phyloP scores from a whole-genome alignment of 2,113 vertebrate species.

The Mirounga angustirostris region DNA sequence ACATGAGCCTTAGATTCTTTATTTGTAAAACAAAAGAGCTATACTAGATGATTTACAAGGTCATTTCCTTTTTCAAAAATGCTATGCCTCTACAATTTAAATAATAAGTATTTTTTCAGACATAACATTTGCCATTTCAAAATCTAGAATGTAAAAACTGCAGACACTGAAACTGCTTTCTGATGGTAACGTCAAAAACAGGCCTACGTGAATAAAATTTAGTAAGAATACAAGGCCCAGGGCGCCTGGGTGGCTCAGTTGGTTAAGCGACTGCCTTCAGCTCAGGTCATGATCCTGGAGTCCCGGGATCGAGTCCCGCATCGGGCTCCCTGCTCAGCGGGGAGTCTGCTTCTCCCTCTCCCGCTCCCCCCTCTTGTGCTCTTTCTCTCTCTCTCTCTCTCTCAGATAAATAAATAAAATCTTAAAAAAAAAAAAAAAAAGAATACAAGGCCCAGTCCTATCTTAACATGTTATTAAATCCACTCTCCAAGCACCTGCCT shows the following conservation, averaged over 20 bases:
- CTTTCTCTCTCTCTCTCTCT: too few relatives aligned
- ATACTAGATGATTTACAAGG: neutral
- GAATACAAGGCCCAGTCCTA: neutral
- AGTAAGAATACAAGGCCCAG: neutral
- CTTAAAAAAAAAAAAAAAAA: neutral
- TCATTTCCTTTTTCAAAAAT: neutral
- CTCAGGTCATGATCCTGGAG: too few relatives aligned
- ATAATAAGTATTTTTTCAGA: neutral
- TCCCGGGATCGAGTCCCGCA: too few relatives aligned
- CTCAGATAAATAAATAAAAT: too few relatives aligned
- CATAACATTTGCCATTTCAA: slow-evolving; percentile 15
- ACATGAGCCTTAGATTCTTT: neutral
- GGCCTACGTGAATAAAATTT: neutral
- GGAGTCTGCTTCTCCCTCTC: too few relatives aligned
- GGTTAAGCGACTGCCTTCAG: too few relatives aligned
- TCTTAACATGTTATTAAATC: neutral
- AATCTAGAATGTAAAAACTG: neutral
- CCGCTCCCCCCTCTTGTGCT: too few relatives aligned
- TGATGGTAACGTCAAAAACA: neutral
- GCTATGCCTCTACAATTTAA: neutral
- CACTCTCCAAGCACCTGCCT: neutral
- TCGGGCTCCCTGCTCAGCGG: too few relatives aligned
- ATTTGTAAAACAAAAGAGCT: neutral
- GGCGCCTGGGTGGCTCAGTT: too few relatives aligned
- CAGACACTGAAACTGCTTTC: neutral